Percentiles rank a stretch among this genome's conserved stretches.
These are phyloP conservation scores for Sicus ferrugineus DNA, from an alignment of 2,888 invertebrate species.

Conservation along the genomic window DNA sequence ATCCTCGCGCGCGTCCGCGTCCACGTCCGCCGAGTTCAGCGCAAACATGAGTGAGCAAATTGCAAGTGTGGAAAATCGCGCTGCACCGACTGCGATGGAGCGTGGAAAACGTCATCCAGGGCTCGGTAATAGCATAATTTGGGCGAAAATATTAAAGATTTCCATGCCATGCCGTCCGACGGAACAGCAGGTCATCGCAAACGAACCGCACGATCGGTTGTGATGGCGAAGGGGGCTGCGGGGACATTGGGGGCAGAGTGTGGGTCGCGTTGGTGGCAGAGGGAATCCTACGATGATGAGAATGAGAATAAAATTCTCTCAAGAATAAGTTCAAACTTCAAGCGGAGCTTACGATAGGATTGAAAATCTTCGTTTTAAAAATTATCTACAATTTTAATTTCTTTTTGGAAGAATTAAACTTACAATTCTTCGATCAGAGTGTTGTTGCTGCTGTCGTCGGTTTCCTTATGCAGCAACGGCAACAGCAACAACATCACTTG, in stretches of 20 bases:
- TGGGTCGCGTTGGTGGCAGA: too few relatives aligned
- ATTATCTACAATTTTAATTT: too few relatives aligned
- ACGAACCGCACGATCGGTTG: constrained; percentile 21
- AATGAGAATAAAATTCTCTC: too few relatives aligned
- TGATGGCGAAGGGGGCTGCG: too few relatives aligned
- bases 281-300: background rate
- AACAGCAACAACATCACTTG: too few relatives aligned
- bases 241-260: too few relatives aligned
- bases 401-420: too few relatives aligned
- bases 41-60: constrained; percentile 28
- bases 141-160: constrained; percentile 4
- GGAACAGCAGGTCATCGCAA: constrained; percentile 24
- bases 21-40: background rate
- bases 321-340: too few relatives aligned
- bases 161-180: constrained; percentile 2
- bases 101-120: constrained; percentile 30
- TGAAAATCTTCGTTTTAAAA: too few relatives aligned
- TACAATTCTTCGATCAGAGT: background rate
- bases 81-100: constrained; percentile 21
- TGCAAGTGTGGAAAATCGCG: constrained; percentile 28
- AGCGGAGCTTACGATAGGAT: too few relatives aligned
- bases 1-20: background rate
- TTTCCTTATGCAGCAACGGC: background rate
- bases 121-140: constrained; percentile 27
- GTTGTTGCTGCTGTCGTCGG: background rate